Conservation (phyloP, 2,113 vertebrate genomes). For the Rhea pennata region DNA sequence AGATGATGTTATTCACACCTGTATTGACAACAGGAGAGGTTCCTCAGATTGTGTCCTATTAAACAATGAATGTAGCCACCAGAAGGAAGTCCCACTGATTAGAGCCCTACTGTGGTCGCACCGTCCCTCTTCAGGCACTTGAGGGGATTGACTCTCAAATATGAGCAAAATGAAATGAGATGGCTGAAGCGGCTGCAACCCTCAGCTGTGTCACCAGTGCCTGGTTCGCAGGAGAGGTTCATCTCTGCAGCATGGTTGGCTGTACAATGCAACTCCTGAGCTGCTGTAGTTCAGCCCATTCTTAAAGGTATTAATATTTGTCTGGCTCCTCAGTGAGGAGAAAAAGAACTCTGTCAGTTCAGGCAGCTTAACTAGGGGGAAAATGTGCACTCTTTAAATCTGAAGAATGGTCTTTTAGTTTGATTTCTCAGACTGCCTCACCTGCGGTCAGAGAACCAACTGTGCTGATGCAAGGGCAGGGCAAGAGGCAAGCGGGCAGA, state of each 20-base stretch:
- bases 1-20: constrained; percentile 67
- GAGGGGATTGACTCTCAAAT: constrained; percentile 18
- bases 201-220: constrained; percentile 39
- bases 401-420: background rate
- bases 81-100: constrained; percentile 22
- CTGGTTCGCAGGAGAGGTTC: background rate
- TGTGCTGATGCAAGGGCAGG: background rate
- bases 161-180: constrained; percentile 53
- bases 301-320: background rate
- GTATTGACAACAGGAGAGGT: constrained; percentile 29
- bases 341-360: background rate
- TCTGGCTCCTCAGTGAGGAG: background rate
- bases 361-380: background rate
- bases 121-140: background rate
- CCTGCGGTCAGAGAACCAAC: background rate
- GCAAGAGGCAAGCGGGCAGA: background rate
- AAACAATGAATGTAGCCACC: constrained; percentile 17
- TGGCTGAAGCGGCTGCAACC: constrained; percentile 34
- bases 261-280: background rate
- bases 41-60: background rate
- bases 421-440: background rate
- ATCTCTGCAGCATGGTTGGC: background rate
- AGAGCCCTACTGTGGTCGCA: background rate
- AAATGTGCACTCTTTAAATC: background rate
- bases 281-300: background rate